These are phyloP conservation scores for Ardeotis arabs DNA, from an alignment of 2,113 vertebrate species.

Conservation along the genomic window DNA sequence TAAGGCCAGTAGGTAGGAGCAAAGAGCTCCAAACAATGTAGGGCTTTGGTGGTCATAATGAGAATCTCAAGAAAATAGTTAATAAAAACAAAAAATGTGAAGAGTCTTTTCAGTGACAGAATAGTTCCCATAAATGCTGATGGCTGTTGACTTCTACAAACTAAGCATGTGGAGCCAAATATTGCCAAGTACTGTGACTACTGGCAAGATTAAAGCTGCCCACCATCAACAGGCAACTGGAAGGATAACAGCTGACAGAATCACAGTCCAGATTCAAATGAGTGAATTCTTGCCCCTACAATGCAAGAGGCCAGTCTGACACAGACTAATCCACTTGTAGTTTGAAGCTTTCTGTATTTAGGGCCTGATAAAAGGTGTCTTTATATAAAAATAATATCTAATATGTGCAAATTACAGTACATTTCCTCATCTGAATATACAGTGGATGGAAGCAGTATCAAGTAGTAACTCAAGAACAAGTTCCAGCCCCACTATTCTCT, in stretches of 20 bases:
- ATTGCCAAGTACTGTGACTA: neutral
- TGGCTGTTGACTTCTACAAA: neutral
- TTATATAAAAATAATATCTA: neutral
- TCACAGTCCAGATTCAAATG: neutral
- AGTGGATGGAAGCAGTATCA: neutral
- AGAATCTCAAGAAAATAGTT: neutral
- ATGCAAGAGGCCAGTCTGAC: neutral
- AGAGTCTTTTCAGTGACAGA: neutral
- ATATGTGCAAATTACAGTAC: neutral
- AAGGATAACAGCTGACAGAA: neutral
- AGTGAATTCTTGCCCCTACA: neutral
- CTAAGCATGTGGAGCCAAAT: neutral
- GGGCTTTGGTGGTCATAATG: neutral
- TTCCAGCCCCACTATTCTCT: neutral
- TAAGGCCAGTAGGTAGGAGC: neutral
- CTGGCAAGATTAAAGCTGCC: neutral
- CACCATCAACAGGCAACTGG: neutral
- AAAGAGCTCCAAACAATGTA: neutral
- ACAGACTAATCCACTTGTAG: neutral
- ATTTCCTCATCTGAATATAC: neutral
- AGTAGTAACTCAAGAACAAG: neutral
- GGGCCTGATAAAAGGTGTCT: neutral
- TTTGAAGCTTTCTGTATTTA: neutral
- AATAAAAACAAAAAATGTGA: neutral
- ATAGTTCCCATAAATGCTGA: neutral